Conservation (phyloP, 2,113 vertebrate species). For the Hypomesus transpacificus region DNA sequence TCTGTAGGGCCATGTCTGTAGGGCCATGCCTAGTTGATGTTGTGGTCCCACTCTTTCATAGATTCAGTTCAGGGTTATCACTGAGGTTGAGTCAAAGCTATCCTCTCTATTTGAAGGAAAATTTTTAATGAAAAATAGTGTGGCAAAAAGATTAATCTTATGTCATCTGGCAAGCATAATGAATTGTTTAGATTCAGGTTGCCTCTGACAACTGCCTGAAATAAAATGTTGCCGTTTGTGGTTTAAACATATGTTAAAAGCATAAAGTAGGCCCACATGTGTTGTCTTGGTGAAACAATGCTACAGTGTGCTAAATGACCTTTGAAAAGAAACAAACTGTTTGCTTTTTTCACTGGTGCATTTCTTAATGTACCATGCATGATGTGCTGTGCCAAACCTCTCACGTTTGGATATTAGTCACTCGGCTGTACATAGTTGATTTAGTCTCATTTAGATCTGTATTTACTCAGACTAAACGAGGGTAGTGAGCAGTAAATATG, state of each 20-base stretch:
- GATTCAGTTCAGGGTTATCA: too few relatives aligned
- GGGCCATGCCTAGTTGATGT: too few relatives aligned
- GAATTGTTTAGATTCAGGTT: too few relatives aligned
- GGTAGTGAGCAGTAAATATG: not conserved
- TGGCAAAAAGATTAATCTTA: too few relatives aligned
- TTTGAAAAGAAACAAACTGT: slow-evolving; percentile 12
- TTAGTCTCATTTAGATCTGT: slow-evolving; percentile 1
- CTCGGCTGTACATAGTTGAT: not conserved
- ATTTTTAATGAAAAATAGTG: too few relatives aligned
- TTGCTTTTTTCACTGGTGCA: slow-evolving; percentile 11
- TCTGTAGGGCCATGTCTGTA: too few relatives aligned
- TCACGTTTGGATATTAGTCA: not conserved
- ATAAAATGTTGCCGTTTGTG: not conserved
- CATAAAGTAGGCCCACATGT: slow-evolving; percentile 11
- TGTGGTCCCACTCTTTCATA: too few relatives aligned
- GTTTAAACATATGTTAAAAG: slow-evolving; percentile 7
- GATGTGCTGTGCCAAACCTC: slow-evolving; percentile 19
- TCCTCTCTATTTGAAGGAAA: too few relatives aligned
- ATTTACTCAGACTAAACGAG: slow-evolving; percentile 23
- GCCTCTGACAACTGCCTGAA: too few relatives aligned
- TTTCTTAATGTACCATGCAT: slow-evolving; percentile 20
- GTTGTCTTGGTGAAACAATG: slow-evolving; percentile 19
- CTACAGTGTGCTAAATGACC: slow-evolving; percentile 6
- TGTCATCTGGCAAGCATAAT: too few relatives aligned
- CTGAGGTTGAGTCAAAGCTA: too few relatives aligned